These are phyloP conservation scores for Saccopteryx leptura DNA, from an alignment of 2,113 vertebrate species.

Conservation along the genomic window DNA sequence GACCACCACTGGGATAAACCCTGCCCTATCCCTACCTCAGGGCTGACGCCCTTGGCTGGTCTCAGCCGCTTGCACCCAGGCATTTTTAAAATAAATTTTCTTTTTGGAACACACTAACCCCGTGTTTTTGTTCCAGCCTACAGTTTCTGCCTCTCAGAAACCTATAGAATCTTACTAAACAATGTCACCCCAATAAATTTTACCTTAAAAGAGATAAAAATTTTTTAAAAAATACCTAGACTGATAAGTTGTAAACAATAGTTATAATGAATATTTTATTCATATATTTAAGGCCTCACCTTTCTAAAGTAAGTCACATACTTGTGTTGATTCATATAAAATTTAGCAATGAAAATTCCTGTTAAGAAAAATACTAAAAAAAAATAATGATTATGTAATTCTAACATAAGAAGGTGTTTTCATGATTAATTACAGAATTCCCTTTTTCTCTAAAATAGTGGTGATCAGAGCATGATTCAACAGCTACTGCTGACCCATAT, in stretches of 20 bases:
- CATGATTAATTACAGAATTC: neutral
- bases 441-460: neutral
- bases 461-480: no score
- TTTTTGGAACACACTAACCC: no score
- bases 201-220: neutral
- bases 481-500: neutral
- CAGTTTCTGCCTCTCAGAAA: neutral
- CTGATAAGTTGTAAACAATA: neutral
- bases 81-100: no score
- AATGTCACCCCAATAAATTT: neutral
- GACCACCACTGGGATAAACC: no score
- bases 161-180: neutral
- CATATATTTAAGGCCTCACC: neutral
- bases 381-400: neutral
- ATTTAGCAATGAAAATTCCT: neutral
- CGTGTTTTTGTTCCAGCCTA: no score
- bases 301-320: neutral
- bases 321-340: neutral
- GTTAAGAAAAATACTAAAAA: conserved; percentile 23
- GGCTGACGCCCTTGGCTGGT: no score
- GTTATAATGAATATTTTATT: neutral
- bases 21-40: no score
- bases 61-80: no score
- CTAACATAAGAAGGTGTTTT: neutral
- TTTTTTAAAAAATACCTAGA: neutral